These are phyloP conservation scores for Porites australiensis DNA, from an alignment of 64 coral and sea anemone genomes.

Conservation along the genomic window DNA sequence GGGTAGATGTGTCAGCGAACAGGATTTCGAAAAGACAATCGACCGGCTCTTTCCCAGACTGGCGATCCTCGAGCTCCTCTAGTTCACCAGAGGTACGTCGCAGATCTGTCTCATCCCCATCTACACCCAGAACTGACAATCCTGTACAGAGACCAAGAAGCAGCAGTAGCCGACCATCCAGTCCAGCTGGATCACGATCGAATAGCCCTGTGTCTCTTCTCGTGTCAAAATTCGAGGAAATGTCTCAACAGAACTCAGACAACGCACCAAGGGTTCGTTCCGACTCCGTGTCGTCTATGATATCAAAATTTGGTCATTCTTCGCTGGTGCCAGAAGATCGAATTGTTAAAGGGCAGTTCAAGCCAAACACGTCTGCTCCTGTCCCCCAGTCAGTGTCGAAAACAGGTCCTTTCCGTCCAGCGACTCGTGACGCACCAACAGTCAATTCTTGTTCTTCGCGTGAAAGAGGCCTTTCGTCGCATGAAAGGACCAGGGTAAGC, in stretches of 20 bases:
- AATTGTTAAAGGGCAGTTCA: constrained; percentile 73
- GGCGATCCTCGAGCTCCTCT: background rate
- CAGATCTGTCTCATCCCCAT: background rate
- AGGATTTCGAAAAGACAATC: background rate
- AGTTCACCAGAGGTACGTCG: background rate
- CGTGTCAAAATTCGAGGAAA: constrained; percentile 84
- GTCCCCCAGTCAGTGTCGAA: background rate
- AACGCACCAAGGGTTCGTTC: constrained; percentile 19
- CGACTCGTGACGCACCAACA: background rate
- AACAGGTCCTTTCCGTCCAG: constrained; percentile 75
- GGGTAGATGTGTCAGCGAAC: background rate
- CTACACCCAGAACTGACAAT: constrained; percentile 18
- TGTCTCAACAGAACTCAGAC: constrained; percentile 32
- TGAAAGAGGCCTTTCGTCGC: background rate
- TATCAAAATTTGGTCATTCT: constrained; percentile 80
- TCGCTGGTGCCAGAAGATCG: constrained; percentile 78
- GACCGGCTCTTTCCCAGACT: background rate
- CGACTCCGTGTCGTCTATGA: constrained; percentile 74
- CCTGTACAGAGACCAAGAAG: background rate
- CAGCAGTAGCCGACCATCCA: constrained; percentile 39
- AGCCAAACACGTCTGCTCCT: constrained; percentile 16
- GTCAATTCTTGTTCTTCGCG: background rate
- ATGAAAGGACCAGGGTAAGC: background rate
- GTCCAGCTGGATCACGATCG: constrained; percentile 72
- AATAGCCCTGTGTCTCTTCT: constrained; percentile 78